Evolutionary conservation across 2,797 vertebrate genomes (phyloP).

Genomic region (Microchirus variegatus): DNA sequence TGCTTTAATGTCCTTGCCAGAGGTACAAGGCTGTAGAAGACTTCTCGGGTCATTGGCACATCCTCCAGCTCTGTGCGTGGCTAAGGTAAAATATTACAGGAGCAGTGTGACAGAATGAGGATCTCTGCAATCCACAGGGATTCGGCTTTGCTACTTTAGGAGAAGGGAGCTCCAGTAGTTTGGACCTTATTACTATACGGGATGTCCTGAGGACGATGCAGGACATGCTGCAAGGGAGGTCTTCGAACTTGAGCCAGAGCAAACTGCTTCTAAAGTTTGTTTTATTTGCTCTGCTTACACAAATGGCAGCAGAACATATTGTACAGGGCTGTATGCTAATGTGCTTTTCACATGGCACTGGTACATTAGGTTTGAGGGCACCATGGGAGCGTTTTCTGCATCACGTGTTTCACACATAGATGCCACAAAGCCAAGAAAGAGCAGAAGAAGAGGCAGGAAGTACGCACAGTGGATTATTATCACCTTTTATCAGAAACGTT

Average conservation of each 20-base stretch:
- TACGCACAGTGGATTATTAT: constrained; percentile 46
- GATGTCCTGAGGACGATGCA: constrained; percentile 1
- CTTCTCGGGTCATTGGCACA: constrained; percentile 12
- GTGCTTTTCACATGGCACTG: no score
- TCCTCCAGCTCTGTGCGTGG: constrained; percentile 5
- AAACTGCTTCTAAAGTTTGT: constrained; percentile 4
- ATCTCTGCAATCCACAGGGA: constrained; percentile 44
- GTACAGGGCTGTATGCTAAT: no score
- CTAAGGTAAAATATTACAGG: constrained; percentile 28
- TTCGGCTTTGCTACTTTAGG: constrained; percentile 11
- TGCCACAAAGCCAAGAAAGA: constrained; percentile 18
- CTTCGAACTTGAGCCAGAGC: neutral
- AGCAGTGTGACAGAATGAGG: constrained; percentile 58
- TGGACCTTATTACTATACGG: constrained; percentile 4
- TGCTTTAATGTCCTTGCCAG: constrained; percentile 2
- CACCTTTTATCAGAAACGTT: constrained; percentile 29
- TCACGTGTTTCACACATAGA: no score
- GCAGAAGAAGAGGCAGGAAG: constrained; percentile 26
- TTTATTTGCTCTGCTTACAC: neutral
- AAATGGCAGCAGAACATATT: neutral
- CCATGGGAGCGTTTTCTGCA: constrained; percentile 7
- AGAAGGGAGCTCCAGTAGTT: constrained; percentile 16
- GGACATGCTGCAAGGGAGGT: constrained; percentile 6
- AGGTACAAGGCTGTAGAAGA: constrained; percentile 7
- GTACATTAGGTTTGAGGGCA: no score